phyloP scores from a whole-genome alignment of 2,888 invertebrate species.

The Rhingia rostrata region DNA sequence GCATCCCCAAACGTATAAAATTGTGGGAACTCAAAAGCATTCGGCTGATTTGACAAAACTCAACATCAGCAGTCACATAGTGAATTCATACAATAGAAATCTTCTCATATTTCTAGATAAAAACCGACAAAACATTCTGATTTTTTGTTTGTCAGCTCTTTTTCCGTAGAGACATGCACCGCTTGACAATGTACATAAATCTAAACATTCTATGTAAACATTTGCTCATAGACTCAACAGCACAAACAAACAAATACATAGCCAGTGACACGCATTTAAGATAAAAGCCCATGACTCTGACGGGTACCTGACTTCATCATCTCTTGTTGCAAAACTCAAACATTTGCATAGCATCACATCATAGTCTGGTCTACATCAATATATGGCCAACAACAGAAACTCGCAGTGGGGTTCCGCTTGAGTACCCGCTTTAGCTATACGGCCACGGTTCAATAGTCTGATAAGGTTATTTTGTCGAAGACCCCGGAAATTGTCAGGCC shows the following conservation, averaged over 20 bases:
- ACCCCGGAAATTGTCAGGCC: constrained; percentile 46
- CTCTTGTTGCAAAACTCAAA: constrained; percentile 57
- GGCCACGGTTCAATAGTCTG: constrained; percentile 66
- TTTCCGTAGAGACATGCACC: not conserved
- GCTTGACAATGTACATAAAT: constrained; percentile 5
- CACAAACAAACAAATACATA: constrained; percentile 7
- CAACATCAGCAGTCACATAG: too few relatives aligned
- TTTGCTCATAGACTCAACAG: not conserved
- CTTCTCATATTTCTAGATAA: too few relatives aligned
- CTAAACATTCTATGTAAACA: constrained; percentile 27
- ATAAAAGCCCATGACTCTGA: constrained; percentile 32
- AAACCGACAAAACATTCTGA: too few relatives aligned
- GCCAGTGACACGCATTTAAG: constrained; percentile 25
- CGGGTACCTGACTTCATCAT: constrained; percentile 32
- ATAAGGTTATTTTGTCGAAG: constrained; percentile 55
- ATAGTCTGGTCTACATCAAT: constrained; percentile 19
- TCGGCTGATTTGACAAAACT: too few relatives aligned
- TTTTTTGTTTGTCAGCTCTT: too few relatives aligned
- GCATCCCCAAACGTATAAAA: too few relatives aligned
- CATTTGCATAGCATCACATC: constrained; percentile 56
- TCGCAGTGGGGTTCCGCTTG: constrained; percentile 48
- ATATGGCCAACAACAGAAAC: not conserved
- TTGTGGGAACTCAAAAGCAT: too few relatives aligned
- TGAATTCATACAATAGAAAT: too few relatives aligned
- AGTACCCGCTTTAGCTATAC: constrained; percentile 31